phyloP scores from a whole-genome alignment of 2,797 vertebrate species.

The Helicolenus hilgendorfi region DNA sequence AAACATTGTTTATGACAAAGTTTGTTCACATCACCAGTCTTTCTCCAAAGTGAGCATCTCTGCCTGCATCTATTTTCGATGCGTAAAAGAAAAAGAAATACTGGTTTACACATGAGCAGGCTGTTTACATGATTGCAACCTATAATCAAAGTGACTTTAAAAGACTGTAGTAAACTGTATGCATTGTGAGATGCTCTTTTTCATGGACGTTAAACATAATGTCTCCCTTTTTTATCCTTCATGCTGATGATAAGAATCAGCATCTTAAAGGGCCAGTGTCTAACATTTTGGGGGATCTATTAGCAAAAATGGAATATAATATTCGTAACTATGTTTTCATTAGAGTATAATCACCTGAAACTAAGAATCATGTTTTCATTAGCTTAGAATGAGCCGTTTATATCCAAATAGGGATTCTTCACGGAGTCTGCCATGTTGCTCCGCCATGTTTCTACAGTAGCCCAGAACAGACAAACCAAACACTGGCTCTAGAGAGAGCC shows the following conservation, averaged over 20 bases:
- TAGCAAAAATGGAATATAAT: too few species aligned
- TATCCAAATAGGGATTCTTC: too few species aligned
- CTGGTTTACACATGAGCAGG: not conserved
- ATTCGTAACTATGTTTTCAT: too few species aligned
- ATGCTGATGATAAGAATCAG: not conserved
- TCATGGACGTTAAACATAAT: not conserved
- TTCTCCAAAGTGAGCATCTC: not conserved
- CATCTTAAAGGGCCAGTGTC: not conserved
- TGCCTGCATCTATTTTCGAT: not conserved
- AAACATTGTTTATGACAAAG: not conserved
- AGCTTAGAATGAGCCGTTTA: too few species aligned
- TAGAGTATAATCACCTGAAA: too few species aligned
- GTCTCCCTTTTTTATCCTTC: not conserved
- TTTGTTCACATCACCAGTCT: not conserved
- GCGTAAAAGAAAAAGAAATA: not conserved
- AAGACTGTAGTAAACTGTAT: not conserved
- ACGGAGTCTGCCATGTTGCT: too few species aligned
- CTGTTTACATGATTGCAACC: not conserved
- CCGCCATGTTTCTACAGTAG: too few species aligned
- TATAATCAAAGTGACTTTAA: not conserved
- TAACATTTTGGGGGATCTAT: too few species aligned
- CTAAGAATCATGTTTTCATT: too few species aligned
- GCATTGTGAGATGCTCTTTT: not conserved
- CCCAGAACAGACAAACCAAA: too few species aligned
- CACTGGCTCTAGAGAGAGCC: too few species aligned